phyloP scores from a whole-genome alignment of 2,797 vertebrate genomes.

The Graptemys geographica region DNA sequence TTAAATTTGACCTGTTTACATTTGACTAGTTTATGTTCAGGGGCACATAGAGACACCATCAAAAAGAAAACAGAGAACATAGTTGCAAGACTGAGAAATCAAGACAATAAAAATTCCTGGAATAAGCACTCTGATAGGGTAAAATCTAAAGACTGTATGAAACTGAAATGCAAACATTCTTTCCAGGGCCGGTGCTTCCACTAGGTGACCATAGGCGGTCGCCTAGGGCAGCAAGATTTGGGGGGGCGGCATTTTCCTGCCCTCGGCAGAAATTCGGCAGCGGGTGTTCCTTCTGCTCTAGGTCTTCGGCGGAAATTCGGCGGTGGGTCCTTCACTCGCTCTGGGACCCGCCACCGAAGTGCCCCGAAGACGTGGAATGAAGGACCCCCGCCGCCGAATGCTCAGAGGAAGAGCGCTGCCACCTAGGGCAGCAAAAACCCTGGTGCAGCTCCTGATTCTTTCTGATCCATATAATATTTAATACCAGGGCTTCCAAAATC shows the following conservation, averaged over 20 bases:
- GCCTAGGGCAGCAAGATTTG: too few relatives aligned
- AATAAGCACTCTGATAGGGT: background rate
- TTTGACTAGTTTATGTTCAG: background rate
- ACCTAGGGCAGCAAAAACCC: too few relatives aligned
- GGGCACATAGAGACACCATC: background rate
- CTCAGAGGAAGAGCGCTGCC: too few relatives aligned
- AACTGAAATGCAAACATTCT: background rate
- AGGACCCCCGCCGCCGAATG: too few relatives aligned
- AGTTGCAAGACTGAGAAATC: background rate
- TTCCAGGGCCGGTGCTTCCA: background rate
- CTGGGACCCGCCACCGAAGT: too few relatives aligned
- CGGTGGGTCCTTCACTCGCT: too few relatives aligned
- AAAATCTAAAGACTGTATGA: background rate
- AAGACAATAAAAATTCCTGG: background rate
- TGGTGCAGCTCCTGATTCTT: background rate
- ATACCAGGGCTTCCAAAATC: background rate
- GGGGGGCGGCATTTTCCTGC: too few relatives aligned
- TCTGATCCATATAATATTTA: background rate
- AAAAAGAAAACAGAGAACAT: background rate
- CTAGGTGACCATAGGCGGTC: too few relatives aligned
- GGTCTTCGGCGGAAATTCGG: too few relatives aligned
- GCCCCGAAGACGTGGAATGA: too few relatives aligned
- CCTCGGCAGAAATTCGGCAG: too few relatives aligned
- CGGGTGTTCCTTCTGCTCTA: too few relatives aligned
- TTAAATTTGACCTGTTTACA: background rate